Conservation (phyloP, 2,797 vertebrate genomes). For the Silurus aristotelis region DNA sequence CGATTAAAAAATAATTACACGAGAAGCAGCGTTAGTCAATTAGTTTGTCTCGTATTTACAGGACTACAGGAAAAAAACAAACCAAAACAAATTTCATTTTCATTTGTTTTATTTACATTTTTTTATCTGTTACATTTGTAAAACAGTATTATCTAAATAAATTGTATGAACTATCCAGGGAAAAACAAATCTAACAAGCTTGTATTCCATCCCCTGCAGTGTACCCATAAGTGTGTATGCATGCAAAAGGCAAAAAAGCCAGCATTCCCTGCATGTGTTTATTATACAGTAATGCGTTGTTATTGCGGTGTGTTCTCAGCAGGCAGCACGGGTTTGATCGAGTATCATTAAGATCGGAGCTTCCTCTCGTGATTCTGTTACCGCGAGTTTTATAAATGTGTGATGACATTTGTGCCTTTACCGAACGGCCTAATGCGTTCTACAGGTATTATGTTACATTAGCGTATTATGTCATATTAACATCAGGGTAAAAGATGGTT, state of each 20-base stretch:
- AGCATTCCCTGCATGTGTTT: neutral
- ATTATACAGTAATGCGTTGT: neutral
- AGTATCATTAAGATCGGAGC: constrained; percentile 31
- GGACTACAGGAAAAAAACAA: no score
- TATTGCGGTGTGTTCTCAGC: constrained; percentile 14
- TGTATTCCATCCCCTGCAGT: neutral
- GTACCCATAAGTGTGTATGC: neutral
- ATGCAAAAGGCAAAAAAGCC: neutral
- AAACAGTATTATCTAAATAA: neutral
- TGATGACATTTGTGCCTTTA: constrained; percentile 1
- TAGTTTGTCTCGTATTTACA: no score
- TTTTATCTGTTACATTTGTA: no score
- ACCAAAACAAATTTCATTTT: no score
- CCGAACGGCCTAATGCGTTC: constrained; percentile 12
- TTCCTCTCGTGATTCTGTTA: constrained; percentile 36
- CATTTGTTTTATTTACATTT: no score
- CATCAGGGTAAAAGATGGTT: constrained; percentile 39
- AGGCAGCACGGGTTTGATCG: constrained; percentile 22
- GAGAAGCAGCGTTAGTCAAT: no score
- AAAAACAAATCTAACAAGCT: neutral
- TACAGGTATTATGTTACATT: constrained; percentile 30
- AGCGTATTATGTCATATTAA: constrained; percentile 43
- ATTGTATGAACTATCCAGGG: neutral
- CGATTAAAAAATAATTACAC: no score
- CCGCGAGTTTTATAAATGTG: constrained; percentile 15